phyloP scores from a whole-genome alignment of 2,113 vertebrate species.

The Neopipo cinnamomea region DNA sequence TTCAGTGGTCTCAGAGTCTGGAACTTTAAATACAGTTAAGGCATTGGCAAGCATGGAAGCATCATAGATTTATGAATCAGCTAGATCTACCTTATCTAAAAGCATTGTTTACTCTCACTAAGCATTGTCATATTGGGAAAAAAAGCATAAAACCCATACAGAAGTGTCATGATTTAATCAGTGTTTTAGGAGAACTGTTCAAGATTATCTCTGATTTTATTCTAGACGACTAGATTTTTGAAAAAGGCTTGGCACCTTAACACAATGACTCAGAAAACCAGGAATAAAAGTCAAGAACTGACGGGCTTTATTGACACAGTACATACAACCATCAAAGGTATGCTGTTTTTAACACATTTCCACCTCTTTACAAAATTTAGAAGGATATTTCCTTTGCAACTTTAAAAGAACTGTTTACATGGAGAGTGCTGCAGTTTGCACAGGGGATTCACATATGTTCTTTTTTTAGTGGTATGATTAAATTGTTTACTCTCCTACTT shows the following conservation, averaged over 20 bases:
- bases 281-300: slow-evolving; percentile 72
- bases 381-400: not conserved
- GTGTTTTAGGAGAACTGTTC: not conserved
- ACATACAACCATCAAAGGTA: slow-evolving; percentile 79
- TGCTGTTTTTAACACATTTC: not conserved
- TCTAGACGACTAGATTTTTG: slow-evolving; percentile 71
- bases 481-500: not conserved
- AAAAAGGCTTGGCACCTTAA: slow-evolving; percentile 53
- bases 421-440: not conserved
- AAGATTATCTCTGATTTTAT: slow-evolving; percentile 34
- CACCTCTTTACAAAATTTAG: not conserved
- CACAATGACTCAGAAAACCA: slow-evolving; percentile 58
- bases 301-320: slow-evolving; percentile 70
- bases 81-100: not conserved
- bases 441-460: not conserved
- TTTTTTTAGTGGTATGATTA: not conserved
- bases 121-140: not conserved
- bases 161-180: not conserved
- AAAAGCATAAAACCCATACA: not conserved
- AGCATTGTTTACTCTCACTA: not conserved
- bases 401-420: not conserved
- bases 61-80: not conserved
- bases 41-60: not conserved
- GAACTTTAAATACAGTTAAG: not conserved
- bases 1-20: not conserved